Evolutionary conservation across 2,797 vertebrate genomes (phyloP).

Genomic region (Tapera naevia): DNA sequence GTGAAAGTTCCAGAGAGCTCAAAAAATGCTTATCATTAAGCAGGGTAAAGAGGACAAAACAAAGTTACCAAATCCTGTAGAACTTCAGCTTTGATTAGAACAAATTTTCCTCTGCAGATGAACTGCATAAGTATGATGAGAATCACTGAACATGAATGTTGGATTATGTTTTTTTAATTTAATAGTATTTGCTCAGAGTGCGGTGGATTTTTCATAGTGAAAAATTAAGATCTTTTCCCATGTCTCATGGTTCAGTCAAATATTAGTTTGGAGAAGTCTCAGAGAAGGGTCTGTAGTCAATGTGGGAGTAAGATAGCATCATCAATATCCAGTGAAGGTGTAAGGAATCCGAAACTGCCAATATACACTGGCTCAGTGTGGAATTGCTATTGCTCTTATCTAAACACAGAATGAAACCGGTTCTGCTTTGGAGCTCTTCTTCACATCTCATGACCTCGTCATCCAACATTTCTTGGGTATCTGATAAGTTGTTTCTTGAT

Average conservation of each 20-base stretch:
- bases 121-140: not conserved
- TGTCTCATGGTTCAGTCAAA: not conserved
- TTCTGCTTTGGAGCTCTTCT: not conserved
- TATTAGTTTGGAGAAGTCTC: not conserved
- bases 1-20: not conserved
- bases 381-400: not conserved
- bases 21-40: not conserved
- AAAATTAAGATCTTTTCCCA: not conserved
- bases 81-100: not conserved
- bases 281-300: not conserved
- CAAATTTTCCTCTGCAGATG: not conserved
- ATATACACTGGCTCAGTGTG: not conserved
- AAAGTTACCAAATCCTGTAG: not conserved
- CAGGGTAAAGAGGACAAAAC: not conserved
- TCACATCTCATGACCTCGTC: not conserved
- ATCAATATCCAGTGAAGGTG: not conserved
- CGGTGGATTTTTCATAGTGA: not conserved
- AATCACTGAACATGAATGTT: not conserved
- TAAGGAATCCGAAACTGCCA: not conserved
- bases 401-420: not conserved
- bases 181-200: not conserved
- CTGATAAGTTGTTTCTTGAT: not conserved
- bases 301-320: too few relatives aligned
- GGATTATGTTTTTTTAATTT: not conserved
- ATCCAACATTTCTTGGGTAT: not conserved